These are phyloP conservation scores for Lepisosteus osseus DNA, from an alignment of 2,113 vertebrate genomes.

Conservation along the genomic window DNA sequence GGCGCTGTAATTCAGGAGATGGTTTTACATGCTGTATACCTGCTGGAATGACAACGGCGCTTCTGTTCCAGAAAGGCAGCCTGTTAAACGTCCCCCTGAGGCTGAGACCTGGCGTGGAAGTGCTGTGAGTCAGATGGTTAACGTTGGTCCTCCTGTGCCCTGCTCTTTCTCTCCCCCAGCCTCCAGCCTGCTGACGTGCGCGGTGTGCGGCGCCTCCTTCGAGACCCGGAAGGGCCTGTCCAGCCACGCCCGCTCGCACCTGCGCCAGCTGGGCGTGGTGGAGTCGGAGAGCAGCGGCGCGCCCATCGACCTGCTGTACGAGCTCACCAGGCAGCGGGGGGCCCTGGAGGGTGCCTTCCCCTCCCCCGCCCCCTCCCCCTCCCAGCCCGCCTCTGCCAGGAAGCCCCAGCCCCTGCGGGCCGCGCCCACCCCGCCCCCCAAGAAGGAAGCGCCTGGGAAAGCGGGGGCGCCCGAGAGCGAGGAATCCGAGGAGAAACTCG, in stretches of 20 bases:
- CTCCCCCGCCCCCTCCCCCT: slow-evolving; percentile 21
- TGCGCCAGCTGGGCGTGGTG: slow-evolving; percentile 81
- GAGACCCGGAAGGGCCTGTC: slow-evolving; percentile 85
- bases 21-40: no score
- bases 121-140: no score
- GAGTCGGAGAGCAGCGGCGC: slow-evolving; percentile 83
- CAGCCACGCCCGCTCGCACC: slow-evolving; percentile 86
- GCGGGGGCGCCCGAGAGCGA: neutral
- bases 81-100: no score
- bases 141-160: no score
- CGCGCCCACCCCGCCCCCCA: neutral
- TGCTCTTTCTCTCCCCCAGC: slow-evolving; percentile 36
- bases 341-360: slow-evolving; percentile 31
- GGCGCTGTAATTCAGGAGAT: no score
- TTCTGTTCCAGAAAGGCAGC: no score
- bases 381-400: slow-evolving; percentile 6
- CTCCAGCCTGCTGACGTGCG: slow-evolving; percentile 77
- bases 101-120: no score
- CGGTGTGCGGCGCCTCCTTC: slow-evolving; percentile 82
- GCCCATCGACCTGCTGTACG: slow-evolving; percentile 81
- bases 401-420: no score
- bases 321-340: slow-evolving; percentile 77
- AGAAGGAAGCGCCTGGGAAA: neutral
- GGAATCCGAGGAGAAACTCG: neutral
- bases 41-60: no score